Percentiles rank a stretch among this genome's conserved stretches.
These are phyloP conservation scores for Megaceryle torquata DNA, from an alignment of 2,113 vertebrate genomes.

Conservation along the genomic window DNA sequence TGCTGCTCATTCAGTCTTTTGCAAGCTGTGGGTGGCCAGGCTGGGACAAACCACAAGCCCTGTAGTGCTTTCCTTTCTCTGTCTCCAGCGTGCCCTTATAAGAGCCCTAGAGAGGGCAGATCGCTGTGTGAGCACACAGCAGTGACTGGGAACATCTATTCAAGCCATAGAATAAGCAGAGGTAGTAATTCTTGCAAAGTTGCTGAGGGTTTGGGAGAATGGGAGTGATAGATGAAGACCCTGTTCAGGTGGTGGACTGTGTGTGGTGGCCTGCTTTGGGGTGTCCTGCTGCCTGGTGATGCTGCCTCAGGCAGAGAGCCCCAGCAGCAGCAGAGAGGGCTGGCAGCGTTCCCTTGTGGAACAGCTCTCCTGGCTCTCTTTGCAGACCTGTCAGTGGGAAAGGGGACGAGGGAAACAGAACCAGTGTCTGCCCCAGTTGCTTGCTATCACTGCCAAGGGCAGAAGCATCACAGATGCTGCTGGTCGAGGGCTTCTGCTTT, in stretches of 20 bases:
- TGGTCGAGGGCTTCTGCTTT: background rate
- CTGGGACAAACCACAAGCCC: background rate
- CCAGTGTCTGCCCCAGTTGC: fast-evolving
- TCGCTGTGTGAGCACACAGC: background rate
- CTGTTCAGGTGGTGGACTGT: background rate
- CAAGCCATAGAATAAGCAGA: background rate
- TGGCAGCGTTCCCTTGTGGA: background rate
- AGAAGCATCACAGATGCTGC: slow-evolving; percentile 7
- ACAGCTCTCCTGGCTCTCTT: background rate
- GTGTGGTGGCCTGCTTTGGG: background rate
- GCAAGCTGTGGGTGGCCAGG: background rate
- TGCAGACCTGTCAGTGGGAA: background rate
- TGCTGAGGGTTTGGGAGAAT: background rate
- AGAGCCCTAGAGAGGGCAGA: background rate
- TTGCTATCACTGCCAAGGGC: background rate
- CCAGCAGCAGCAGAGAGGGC: background rate
- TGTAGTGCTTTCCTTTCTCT: background rate
- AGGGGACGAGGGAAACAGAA: background rate
- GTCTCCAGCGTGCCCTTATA: background rate
- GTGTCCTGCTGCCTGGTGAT: background rate
- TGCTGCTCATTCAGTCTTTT: background rate
- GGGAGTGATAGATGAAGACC: background rate
- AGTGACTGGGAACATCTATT: background rate
- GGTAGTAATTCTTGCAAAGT: background rate
- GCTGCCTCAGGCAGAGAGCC: background rate